A percentile compares a stretch with the other conserved stretches of the same genome.
Conservation (phyloP, 1,140 invertebrate species). For the Drosophila subpulchrella region DNA sequence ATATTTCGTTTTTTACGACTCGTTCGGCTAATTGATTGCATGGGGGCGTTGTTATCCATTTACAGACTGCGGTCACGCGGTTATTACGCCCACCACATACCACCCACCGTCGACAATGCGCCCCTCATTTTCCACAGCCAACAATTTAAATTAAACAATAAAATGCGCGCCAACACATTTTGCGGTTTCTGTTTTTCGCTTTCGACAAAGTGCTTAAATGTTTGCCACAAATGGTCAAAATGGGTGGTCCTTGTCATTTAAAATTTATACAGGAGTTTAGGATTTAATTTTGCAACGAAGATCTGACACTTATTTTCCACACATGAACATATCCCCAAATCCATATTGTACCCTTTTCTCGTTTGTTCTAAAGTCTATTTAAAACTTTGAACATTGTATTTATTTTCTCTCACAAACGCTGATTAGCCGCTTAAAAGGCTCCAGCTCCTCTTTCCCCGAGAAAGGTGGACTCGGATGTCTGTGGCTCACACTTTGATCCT, state of each 20-base stretch:
- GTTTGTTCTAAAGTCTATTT: slow-evolving; percentile 22
- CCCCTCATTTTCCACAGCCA: neutral
- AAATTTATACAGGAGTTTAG: no score
- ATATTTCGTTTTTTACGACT: slow-evolving; percentile 30
- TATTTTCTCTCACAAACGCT: slow-evolving; percentile 59
- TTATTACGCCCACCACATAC: neutral
- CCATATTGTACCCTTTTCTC: neutral
- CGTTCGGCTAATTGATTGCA: slow-evolving; percentile 39
- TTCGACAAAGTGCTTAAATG: slow-evolving; percentile 17
- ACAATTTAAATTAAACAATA: slow-evolving; percentile 72
- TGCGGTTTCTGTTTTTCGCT: slow-evolving; percentile 42
- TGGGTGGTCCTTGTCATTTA: neutral
- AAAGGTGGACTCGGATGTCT: slow-evolving; percentile 5
- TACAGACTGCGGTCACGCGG: slow-evolving; percentile 43
- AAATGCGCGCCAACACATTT: slow-evolving; percentile 54
- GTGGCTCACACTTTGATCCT: slow-evolving; percentile 16
- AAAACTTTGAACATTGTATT: slow-evolving; percentile 51
- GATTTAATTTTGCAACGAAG: no score
- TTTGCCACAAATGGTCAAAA: slow-evolving; percentile 17
- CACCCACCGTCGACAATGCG: no score
- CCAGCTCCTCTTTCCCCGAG: neutral
- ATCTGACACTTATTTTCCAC: no score
- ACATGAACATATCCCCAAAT: neutral
- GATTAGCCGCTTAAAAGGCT: neutral
- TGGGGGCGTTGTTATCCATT: slow-evolving; percentile 42